Percentiles rank a stretch among this genome's conserved stretches.
phyloP scores from a whole-genome alignment of 2,888 invertebrate species.

The Pharmacophagus antenor region DNA sequence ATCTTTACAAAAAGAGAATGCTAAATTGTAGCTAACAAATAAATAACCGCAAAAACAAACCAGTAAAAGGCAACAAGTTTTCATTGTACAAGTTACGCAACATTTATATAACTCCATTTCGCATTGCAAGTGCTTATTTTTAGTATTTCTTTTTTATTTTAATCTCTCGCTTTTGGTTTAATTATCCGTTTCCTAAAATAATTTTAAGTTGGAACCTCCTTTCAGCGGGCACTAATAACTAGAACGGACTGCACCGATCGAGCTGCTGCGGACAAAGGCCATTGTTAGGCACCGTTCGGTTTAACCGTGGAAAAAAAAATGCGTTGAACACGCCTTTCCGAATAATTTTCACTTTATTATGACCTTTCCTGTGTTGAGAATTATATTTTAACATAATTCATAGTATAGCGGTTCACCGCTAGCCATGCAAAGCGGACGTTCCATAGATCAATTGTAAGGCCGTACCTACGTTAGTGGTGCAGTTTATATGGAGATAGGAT shows the following conservation, averaged over 20 bases:
- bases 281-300: slow-evolving; percentile 41
- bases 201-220: slow-evolving; percentile 28
- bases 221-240: slow-evolving; percentile 27
- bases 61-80: slow-evolving; percentile 11
- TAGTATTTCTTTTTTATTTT: slow-evolving; percentile 19
- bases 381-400: no score
- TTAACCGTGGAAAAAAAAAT: slow-evolving; percentile 26
- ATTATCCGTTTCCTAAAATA: slow-evolving; percentile 34
- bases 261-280: slow-evolving; percentile 44
- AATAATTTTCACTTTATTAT: slow-evolving; percentile 32
- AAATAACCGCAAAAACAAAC: slow-evolving; percentile 5
- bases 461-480: no score
- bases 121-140: slow-evolving; percentile 13
- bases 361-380: no score
- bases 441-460: no score
- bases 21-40: background rate
- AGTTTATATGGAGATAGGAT: no score
- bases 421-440: no score
- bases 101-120: slow-evolving; percentile 28
- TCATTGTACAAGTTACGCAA: slow-evolving; percentile 4
- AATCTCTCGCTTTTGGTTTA: slow-evolving; percentile 24
- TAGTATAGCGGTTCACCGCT: no score
- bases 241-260: slow-evolving; percentile 40
- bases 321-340: slow-evolving; percentile 30
- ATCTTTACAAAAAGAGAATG: slow-evolving; percentile 6